Evolutionary conservation across 2,797 vertebrate genomes (phyloP), one percentile per base, ranked within the genome.

Genomic region (Limosa lapponica): DNA sequence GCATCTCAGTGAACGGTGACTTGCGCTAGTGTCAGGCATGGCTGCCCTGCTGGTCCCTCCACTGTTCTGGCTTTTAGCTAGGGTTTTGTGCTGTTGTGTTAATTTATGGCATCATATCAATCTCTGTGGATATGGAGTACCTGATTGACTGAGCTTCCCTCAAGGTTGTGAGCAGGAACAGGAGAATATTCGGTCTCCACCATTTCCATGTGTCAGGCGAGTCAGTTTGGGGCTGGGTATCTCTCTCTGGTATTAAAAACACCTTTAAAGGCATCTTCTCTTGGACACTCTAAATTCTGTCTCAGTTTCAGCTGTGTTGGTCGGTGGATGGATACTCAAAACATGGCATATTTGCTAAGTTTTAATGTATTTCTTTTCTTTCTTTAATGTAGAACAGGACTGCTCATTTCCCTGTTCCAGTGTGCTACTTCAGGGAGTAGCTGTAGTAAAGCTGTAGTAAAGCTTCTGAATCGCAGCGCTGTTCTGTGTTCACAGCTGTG

Each of bases 151-250:
- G 58, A 80, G 18, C 19, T 73, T 80, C n/a, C 61, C 15, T 55
- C 36, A 43, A 20, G n/a, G 10, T 11, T 75, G 24, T 59, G 48
- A 71, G 39, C 46, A n/a, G 30, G 23, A 82, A 32, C 4, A 27
- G 39, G 27, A 71, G n/a, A 73, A 24, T 37, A 18, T 87, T 89
- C 67, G 16, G 22, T 84, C 25, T 83, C 28, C 44, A 16, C n/a
- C 0, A 1, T 74, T 96, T 81, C n/a, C 19, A 16, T 0, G 0
- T 54, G 37, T 65, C 43, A 30, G 8, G 14, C 0, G 0, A 58
- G 39, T 61, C 28, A 51, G 6, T 44, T 17, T 69, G 39, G 43
- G 27, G 8, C 48, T 81, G 37, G 7, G 4, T 48, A 16, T 72
- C 14, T 73, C 11, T 66, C 37, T 43, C 8, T 19, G 80, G 7